Conservation (phyloP, 2,797 vertebrate species). For the Pampus argenteus region DNA sequence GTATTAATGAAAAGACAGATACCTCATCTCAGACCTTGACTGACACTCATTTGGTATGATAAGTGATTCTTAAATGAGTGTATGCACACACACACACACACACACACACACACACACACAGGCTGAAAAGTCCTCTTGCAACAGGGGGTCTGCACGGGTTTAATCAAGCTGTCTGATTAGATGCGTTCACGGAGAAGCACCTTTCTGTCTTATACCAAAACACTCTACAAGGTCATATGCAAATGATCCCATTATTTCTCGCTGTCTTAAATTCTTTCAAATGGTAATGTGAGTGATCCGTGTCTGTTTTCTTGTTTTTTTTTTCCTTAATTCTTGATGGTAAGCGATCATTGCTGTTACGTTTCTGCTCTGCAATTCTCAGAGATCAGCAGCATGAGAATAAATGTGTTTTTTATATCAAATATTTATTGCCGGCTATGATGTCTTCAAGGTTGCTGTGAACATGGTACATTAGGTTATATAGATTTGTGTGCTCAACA, state of each 20-base stretch:
- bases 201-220: conserved; percentile 53
- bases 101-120: conserved; percentile 31
- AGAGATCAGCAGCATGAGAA: conserved; percentile 12
- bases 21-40: conserved; percentile 44
- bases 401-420: conserved; percentile 42
- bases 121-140: conserved; percentile 32
- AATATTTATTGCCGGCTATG: conserved; percentile 9
- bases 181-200: conserved; percentile 44
- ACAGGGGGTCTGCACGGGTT: conserved; percentile 50
- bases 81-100: conserved; percentile 22
- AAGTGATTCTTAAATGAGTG: conserved; percentile 54
- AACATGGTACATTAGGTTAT: conserved; percentile 11
- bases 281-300: conserved; percentile 33
- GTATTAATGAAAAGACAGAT: conserved; percentile 26
- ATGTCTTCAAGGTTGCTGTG: conserved; percentile 45
- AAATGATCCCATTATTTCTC: conserved; percentile 65
- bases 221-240: conserved; percentile 74
- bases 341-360: conserved; percentile 9
- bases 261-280: conserved; percentile 48
- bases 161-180: conserved; percentile 72
- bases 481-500: conserved; percentile 5
- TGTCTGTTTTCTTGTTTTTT: conserved; percentile 1
- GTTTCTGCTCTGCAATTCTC: conserved; percentile 22
- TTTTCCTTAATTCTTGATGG: background rate
- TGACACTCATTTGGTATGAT: conserved; percentile 63